A percentile compares a stretch with the other conserved stretches of the same genome.
Conservation (phyloP, 2,888 invertebrate genomes). For the Helicoverpa assulta region DNA sequence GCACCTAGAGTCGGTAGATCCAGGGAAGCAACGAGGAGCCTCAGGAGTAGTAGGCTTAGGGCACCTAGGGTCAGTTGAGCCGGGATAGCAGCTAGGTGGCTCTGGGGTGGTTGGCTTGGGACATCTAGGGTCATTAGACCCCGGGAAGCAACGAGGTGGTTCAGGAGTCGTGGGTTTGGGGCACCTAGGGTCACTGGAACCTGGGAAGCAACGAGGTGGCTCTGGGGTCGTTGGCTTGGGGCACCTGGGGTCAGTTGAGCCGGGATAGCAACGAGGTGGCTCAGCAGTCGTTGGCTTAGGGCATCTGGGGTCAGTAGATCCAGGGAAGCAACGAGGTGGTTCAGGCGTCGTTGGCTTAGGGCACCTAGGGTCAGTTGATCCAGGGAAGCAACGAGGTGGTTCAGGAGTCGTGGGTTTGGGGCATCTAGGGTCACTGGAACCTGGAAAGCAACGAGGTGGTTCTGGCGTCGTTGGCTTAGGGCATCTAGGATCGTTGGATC, state of each 20-base stretch:
- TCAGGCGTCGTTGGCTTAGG: constrained; percentile 62
- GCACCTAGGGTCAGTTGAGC: constrained; percentile 17
- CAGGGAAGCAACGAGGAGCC: constrained; percentile 59
- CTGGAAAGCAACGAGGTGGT: constrained; percentile 60
- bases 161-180: constrained; percentile 37
- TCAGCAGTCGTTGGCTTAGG: constrained; percentile 59
- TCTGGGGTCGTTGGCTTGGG: constrained; percentile 62
- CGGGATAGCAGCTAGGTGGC: constrained; percentile 61
- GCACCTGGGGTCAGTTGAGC: constrained; percentile 59
- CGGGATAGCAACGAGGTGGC: constrained; percentile 64
- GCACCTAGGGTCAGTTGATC: constrained; percentile 53
- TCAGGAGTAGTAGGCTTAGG: constrained; percentile 38
- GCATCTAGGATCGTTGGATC: constrained; percentile 57
- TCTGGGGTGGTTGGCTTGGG: constrained; percentile 62
- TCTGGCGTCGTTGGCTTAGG: constrained; percentile 62
- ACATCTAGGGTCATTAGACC: constrained; percentile 60
- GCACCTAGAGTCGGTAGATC: constrained; percentile 60
- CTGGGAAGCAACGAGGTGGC: constrained; percentile 61
- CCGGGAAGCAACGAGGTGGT: constrained; percentile 58
- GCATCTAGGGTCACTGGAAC: constrained; percentile 59
- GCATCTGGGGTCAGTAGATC: constrained; percentile 59
- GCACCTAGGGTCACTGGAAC: constrained; percentile 16
- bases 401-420: constrained; percentile 59
- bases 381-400: constrained; percentile 58
- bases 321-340: constrained; percentile 58